Percentiles rank a stretch among this genome's conserved stretches.
phyloP scores from a whole-genome alignment of 2,888 invertebrate species.

The Hyppa rectilinea region DNA sequence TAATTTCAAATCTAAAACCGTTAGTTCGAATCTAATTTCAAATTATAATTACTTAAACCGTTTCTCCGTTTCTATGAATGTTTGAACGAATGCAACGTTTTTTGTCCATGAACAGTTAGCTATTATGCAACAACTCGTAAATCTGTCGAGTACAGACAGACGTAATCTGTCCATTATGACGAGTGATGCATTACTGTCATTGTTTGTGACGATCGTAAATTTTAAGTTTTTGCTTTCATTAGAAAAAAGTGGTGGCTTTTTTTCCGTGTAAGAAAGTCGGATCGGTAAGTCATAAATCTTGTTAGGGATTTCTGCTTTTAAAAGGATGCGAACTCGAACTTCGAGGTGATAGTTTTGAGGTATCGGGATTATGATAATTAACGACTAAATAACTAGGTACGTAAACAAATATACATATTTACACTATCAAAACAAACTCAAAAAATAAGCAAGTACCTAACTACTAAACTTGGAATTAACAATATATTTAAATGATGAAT shows the following conservation, averaged over 20 bases:
- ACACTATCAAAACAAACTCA: background rate
- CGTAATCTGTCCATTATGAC: constrained; percentile 89
- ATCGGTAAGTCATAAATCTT: constrained; percentile 63
- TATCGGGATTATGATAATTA: constrained; percentile 19
- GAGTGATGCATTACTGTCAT: constrained; percentile 88
- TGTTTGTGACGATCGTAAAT: constrained; percentile 84
- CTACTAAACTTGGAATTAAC: too few relatives aligned
- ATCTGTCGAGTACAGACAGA: constrained; percentile 82
- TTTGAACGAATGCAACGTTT: constrained; percentile 64
- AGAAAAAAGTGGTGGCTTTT: constrained; percentile 54
- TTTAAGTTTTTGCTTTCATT: constrained; percentile 70
- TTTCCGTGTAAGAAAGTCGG: constrained; percentile 59
- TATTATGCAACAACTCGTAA: constrained; percentile 85
- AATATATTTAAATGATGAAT: too few relatives aligned
- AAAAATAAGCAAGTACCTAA: background rate
- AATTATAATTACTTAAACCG: constrained; percentile 56
- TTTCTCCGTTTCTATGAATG: constrained; percentile 54
- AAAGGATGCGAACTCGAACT: constrained; percentile 15
- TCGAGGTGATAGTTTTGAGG: constrained; percentile 20
- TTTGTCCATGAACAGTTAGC: constrained; percentile 65
- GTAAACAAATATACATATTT: background rate
- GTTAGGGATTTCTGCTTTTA: constrained; percentile 36
- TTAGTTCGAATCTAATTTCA: constrained; percentile 58
- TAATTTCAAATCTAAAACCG: constrained; percentile 48
- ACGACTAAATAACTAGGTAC: background rate